Evolutionary conservation across 2,888 invertebrate genomes (phyloP).

Genomic region (Pseudanteris insignis): DNA sequence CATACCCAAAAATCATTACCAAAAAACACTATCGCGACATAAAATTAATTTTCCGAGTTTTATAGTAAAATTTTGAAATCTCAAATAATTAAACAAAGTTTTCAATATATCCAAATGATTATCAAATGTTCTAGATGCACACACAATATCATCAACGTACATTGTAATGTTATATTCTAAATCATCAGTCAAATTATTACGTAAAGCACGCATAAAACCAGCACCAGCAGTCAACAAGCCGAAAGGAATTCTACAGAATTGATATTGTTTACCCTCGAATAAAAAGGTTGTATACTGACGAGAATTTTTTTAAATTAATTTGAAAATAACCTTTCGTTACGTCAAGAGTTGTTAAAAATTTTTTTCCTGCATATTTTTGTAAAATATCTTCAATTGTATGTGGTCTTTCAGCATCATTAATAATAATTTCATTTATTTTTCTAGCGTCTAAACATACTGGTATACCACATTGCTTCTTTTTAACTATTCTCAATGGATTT

Average conservation of each 20-base stretch:
- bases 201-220: slow-evolving; percentile 1
- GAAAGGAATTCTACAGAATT: slow-evolving; percentile 2
- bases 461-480: slow-evolving; percentile 4
- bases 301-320: slow-evolving; percentile 11
- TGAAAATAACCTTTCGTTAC: slow-evolving; percentile 20
- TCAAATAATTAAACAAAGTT: slow-evolving; percentile 4
- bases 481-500: slow-evolving; percentile 6
- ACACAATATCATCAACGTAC: slow-evolving; percentile 8
- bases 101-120: neutral
- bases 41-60: slow-evolving; percentile 14
- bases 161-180: neutral
- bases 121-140: neutral
- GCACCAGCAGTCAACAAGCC: no score
- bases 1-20: no score
- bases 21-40: neutral
- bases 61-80: slow-evolving; percentile 5
- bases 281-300: slow-evolving; percentile 15
- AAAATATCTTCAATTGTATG: slow-evolving; percentile 9
- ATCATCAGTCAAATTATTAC: slow-evolving; percentile 1
- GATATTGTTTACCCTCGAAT: slow-evolving; percentile 11
- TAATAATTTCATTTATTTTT: slow-evolving; percentile 7
- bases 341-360: slow-evolving; percentile 6
- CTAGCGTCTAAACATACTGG: slow-evolving; percentile 10
- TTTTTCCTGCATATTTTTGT: slow-evolving; percentile 9
- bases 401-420: slow-evolving; percentile 8